Base-by-base conservation (phyloP, 2,888 invertebrate species). In the Dioctria rufipes region DNA sequence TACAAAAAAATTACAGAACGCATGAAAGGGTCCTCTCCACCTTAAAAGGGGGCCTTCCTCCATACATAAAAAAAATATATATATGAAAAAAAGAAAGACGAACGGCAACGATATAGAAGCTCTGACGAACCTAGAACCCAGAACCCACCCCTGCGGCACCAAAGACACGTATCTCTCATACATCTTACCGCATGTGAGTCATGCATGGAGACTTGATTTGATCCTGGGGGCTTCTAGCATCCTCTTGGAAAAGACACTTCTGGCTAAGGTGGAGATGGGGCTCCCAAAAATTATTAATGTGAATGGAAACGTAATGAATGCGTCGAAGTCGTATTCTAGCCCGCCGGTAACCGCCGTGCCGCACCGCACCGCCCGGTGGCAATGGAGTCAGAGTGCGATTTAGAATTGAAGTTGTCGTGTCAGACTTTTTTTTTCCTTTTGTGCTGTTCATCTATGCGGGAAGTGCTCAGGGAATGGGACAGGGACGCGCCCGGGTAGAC, bases 251-350 rank as follows among this genome's bases (percentile, higher is more conserved):
- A 25, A 60, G 67, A 49, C 78, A 51, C 67, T 67, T 66, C 66
- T 77, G 66, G 66, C 25, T 42, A 40, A 42, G 66, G 60, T 78
- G 58, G 81, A 67, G 77, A 67, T 63, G 80, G 73, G 82, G 80
- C 67, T 46, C 80, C 81, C 54, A 75, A 82, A 82, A 82, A 82
- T 82, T 82, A 82, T 71, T 71, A 71, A 80, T 61, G 60, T 80
- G 69, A 71, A 81, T 81, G 78, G 81, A 82, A 78, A 82, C 81
- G 81, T 82, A 82, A 82, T 82, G 81, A 81, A 82, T 82, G 81
- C 80, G 80, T 78, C 80, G 80, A 80, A 78, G 61, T 79, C 75
- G 80, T 40, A 77, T 71, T 80, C 75, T 60, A 60, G n/a, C n/a
- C 80, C 67, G 78, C 25, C 25, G 25, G 25, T 25, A 25, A 25